Evolutionary conservation across 2,888 invertebrate genomes (phyloP), one percentile per base, ranked within the genome.

Genomic region (Spilosoma lubricipeda): DNA sequence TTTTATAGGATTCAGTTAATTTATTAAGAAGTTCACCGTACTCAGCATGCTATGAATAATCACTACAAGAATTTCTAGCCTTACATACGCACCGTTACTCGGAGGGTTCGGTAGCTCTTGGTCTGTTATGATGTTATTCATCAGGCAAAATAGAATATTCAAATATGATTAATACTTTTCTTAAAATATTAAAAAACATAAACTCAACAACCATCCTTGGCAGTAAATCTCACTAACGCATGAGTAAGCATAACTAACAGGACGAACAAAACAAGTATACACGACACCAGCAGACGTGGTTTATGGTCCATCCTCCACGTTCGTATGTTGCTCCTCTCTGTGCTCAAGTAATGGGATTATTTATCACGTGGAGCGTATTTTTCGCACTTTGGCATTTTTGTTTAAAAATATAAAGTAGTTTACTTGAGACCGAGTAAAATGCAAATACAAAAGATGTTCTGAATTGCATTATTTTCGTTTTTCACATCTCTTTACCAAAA

Each of bases 231-330:
- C 71, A 52, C 59, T 74, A 71, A 78, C 69, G 59, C 76, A 72
- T 66, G 70, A 75, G 73, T 67, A 67, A 36, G 64, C 67, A 66
- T 76, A 66, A 68, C 72, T 8, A 65, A 67, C 64, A 71, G 66
- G 63, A 67, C 48, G 15, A 74, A 78, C 74, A 74, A 76, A 45
- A n/a, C 66, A 45, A 70, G 48, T 74, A 67, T 67, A 80, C 65
- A 77, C 68, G 73, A 39, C 67, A 68, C 71, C 56, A 70, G 64
- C 71, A 74, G 79, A 30, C 33, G 68, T 66, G 73, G 66, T 77
- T 76, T 70, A 80, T 73, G 45, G 36, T 64, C 45, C 42, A 63
- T 71, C 48, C 63, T 74, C 48, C 48, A 68, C 48, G 20, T 33
- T 52, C 33, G 15, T 23, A 23, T 68, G 23, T 67, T 42, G 42